phyloP scores from a whole-genome alignment of 2,113 vertebrate species.

The Pandion haliaetus region DNA sequence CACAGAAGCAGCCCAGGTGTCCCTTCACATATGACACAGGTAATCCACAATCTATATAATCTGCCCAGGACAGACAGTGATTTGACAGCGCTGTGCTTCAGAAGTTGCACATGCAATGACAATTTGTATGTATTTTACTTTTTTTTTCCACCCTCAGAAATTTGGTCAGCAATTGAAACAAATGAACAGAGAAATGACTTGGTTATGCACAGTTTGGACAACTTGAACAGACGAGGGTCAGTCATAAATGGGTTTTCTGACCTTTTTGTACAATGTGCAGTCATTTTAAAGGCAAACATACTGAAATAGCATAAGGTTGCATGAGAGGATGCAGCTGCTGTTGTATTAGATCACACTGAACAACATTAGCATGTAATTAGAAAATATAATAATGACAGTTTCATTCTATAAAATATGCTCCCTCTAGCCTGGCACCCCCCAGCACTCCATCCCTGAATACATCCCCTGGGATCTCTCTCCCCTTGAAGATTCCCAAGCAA shows the following conservation, averaged over 20 bases:
- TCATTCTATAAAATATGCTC: not conserved
- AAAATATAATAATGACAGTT: constrained; percentile 5
- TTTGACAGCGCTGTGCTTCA: not conserved
- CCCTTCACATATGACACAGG: not conserved
- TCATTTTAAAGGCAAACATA: constrained; percentile 11
- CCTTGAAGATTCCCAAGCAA: not conserved
- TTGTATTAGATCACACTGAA: not conserved
- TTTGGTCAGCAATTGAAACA: not conserved
- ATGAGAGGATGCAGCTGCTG: not conserved
- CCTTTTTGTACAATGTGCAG: not conserved
- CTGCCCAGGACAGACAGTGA: not conserved
- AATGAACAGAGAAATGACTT: not conserved
- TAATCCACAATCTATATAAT: not conserved
- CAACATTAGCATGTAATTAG: not conserved
- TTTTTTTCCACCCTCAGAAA: not conserved
- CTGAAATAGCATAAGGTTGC: not conserved
- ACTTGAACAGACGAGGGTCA: not conserved
- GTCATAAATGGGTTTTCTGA: not conserved
- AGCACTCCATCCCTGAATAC: not conserved
- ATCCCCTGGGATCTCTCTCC: not conserved
- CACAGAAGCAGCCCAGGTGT: not conserved
- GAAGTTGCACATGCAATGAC: not conserved
- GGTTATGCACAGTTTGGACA: not conserved
- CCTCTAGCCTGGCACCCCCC: not conserved
- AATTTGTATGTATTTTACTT: not conserved